Base-by-base conservation (phyloP, 2,888 invertebrate species). In the Phaonia tiefii region DNA sequence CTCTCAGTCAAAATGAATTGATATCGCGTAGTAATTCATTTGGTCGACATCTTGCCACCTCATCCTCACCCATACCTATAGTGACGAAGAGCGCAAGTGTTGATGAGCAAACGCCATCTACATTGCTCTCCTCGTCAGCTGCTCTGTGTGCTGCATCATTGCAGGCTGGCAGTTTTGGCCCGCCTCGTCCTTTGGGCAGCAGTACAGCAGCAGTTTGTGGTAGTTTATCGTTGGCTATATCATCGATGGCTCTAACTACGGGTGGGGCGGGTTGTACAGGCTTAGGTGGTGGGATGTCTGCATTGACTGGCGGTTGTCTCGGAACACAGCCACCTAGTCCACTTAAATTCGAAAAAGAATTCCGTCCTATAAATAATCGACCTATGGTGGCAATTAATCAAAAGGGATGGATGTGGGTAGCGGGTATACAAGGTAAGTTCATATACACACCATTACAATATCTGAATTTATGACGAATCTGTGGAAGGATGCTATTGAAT, bases 371-470 rank as follows among this genome's bases (percentile, higher is more conserved):
- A 66, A 90, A 92, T 39, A 94, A 94, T 87, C 92, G 92, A 84
- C 92, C 94, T 76, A 92, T 92, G 85, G 93, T 93, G 80, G 93
- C 93, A 79, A 93, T 92, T 63, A 95, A 95, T 90, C 92, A 92
- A 86, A 94, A 94, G 80, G 97, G 97, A 56, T 97, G 97, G 96
- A 93, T 95, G 89, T 97, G 96, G 93, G 93, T 96, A 71, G 95
- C 96, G 20, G 96, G 96, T 44, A 93, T 97, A 75, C 93, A 94
- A 82, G 96, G 89, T 88, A 83, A 82, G 70, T 74, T n/a, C n/a
- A n/a, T n/a, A n/a, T n/a, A n/a, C n/a, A n/a, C n/a, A n/a, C n/a
- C n/a, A n/a, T n/a, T n/a, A n/a, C n/a, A n/a, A n/a, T n/a, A n/a
- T n/a, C n/a, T n/a, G n/a, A n/a, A n/a, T n/a, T n/a, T n/a, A n/a